Conservation (phyloP, 2,797 vertebrate genomes). For the Sebastes itinus region DNA sequence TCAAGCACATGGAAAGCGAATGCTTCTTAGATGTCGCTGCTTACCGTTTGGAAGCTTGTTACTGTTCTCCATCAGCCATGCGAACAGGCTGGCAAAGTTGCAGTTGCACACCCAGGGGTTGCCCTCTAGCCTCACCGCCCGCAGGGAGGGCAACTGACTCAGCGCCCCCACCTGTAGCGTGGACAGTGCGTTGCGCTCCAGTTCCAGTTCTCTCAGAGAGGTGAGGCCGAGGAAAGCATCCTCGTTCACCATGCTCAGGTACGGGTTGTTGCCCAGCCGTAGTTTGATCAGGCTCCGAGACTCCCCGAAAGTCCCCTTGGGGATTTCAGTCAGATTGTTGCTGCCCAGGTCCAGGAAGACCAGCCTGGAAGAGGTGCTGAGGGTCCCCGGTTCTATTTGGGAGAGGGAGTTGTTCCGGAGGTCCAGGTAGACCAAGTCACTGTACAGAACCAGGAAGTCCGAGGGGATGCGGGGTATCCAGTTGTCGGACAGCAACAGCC, state of each 20-base stretch:
- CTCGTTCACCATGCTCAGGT: constrained; percentile 89
- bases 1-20: constrained; percentile 31
- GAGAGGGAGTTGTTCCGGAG: constrained; percentile 95
- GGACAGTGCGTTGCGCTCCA: constrained; percentile 93
- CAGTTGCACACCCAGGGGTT: constrained; percentile 99
- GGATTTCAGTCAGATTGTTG: constrained; percentile 95
- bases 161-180: constrained; percentile 89
- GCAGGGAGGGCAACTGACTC: constrained; percentile 90
- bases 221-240: constrained; percentile 93
- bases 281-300: constrained; percentile 92
- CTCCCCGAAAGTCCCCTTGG: constrained; percentile 90
- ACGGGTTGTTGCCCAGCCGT: constrained; percentile 92
- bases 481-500: constrained; percentile 93
- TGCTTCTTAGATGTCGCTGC: constrained; percentile 35
- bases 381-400: constrained; percentile 90
- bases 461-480: constrained; percentile 92
- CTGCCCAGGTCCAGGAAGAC: constrained; percentile 95
- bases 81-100: constrained; percentile 93
- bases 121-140: constrained; percentile 92
- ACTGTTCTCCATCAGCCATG: constrained; percentile 93
- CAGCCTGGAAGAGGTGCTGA: constrained; percentile 93
- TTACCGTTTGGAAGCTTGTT: constrained; percentile 96
- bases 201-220: constrained; percentile 92
- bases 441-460: constrained; percentile 95
- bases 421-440: constrained; percentile 96